These are phyloP conservation scores for Drosophila kurseongensis DNA, from an alignment of 1,140 invertebrate species.

Conservation along the genomic window DNA sequence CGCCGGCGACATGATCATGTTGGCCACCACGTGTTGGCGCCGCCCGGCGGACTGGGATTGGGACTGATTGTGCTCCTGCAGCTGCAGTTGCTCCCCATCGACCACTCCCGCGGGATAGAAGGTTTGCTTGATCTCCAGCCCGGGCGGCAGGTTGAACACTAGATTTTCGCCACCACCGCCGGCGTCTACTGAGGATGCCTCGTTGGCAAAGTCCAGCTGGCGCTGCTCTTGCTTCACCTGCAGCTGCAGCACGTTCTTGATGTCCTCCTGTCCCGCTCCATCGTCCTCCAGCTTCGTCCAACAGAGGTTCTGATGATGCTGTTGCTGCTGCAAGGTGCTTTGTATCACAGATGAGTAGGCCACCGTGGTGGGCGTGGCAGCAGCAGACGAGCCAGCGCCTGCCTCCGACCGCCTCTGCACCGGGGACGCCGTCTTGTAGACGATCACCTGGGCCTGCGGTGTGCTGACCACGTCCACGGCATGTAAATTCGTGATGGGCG, in stretches of 20 bases:
- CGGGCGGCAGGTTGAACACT: slow-evolving; percentile 79
- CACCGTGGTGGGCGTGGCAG: slow-evolving; percentile 63
- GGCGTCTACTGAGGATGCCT: slow-evolving; percentile 37
- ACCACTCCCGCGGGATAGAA: slow-evolving; percentile 62
- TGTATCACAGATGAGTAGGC: slow-evolving; percentile 84
- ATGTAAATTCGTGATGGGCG: slow-evolving; percentile 78
- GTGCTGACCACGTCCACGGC: slow-evolving; percentile 63
- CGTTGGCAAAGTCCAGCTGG: slow-evolving; percentile 67
- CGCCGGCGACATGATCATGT: slow-evolving; percentile 79
- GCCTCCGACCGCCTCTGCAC: slow-evolving; percentile 67
- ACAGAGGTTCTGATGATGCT: slow-evolving; percentile 66
- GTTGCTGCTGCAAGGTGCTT: slow-evolving; percentile 77
- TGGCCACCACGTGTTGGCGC: slow-evolving; percentile 80
- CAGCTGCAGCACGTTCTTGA: slow-evolving; percentile 79
- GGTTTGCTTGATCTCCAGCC: slow-evolving; percentile 80
- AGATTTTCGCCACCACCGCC: slow-evolving; percentile 65
- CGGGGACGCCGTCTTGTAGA: slow-evolving; percentile 78
- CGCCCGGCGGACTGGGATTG: slow-evolving; percentile 49
- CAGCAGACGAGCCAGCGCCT: slow-evolving; percentile 78
- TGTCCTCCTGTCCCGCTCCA: slow-evolving; percentile 59
- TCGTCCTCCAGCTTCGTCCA: slow-evolving; percentile 69
- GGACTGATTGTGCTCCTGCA: slow-evolving; percentile 47
- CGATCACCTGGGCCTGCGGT: slow-evolving; percentile 74
- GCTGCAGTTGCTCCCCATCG: slow-evolving; percentile 57
- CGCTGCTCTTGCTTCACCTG: slow-evolving; percentile 81